Evolutionary conservation across 2,113 vertebrate genomes (phyloP), one percentile per base, ranked within the genome.

Genomic region (Synodontis membranacea): DNA sequence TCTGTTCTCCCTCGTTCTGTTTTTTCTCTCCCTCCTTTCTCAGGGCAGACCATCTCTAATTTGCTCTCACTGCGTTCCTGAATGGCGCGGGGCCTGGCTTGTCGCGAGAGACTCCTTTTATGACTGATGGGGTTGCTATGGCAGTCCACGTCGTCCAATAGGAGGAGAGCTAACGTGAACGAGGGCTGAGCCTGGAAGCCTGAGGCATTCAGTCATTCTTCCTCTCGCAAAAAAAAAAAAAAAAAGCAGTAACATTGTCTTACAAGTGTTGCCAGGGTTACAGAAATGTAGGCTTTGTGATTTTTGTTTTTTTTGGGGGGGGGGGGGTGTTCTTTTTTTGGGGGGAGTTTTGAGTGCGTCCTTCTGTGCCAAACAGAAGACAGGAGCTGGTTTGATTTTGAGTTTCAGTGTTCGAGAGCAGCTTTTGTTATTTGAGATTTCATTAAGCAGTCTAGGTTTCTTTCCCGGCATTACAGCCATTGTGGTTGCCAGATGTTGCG

Each of bases 81-180:
- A 93, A 92, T 94, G 89, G 83, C 92, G 88, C 87, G 88, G 92
- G 88, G 89, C 93, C 84, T 89, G 74, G 87, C 83, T 86, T 93
- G 87, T 93, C 92, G 89, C 92, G 91, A 88, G 90, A 90, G 87
- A 95, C 93, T 94, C 92, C 95, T 95, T 95, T 94, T 94, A 95
- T 95, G 94, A 66, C 92, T 93, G 91, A 93, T 93, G 91, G 93
- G 93, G 95, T 95, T 95, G 92, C 95, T 94, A 96, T 96, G 95
- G 96, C 92, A 94, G 95, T 96, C 92, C 91, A 19, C 94, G n/a
- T 39, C 92, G 91, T 92, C 68, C 64, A 89, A 82, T 89, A 87
- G 93, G 92, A 93, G 92, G 93, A 92, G 94, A 80, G 89, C 88
- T 78, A 91, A 91, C 91, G 89, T 90, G 91, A 87, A 86, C 56